These are phyloP conservation scores for Diabrotica undecimpunctata DNA, from an alignment of 1,140 invertebrate species.

Conservation along the genomic window DNA sequence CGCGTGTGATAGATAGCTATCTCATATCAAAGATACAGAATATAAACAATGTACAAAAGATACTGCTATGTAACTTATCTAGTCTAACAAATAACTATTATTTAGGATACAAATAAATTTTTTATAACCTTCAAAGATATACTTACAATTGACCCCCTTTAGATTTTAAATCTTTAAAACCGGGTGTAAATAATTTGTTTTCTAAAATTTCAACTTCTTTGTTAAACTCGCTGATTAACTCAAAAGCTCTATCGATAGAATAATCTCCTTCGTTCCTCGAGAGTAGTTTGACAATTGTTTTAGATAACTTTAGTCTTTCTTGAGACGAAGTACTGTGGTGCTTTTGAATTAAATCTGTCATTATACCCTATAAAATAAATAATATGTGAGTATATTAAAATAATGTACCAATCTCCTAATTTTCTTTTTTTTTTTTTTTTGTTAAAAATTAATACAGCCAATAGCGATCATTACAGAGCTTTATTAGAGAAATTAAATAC, in stretches of 20 bases:
- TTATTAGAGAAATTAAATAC: no score
- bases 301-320: conserved; percentile 9
- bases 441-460: no score
- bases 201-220: conserved; percentile 20
- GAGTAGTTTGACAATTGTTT: conserved; percentile 11
- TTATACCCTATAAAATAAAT: no score
- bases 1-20: no score
- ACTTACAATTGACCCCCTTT: conserved; percentile 14
- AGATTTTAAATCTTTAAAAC: conserved; percentile 9
- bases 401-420: no score
- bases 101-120: not conserved
- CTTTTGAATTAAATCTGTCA: not conserved
- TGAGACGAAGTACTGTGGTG: not conserved
- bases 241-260: conserved; percentile 10
- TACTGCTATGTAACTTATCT: no score
- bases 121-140: not conserved
- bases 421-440: no score
- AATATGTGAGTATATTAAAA: no score
- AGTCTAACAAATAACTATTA: conserved; percentile 6
- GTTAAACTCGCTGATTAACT: conserved; percentile 21
- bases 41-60: no score
- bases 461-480: no score
- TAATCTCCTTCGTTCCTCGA: conserved; percentile 6
- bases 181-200: conserved; percentile 11
- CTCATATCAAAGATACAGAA: no score